Conservation (phyloP, 2,888 invertebrate species). For the Trimorus sp. region DNA sequence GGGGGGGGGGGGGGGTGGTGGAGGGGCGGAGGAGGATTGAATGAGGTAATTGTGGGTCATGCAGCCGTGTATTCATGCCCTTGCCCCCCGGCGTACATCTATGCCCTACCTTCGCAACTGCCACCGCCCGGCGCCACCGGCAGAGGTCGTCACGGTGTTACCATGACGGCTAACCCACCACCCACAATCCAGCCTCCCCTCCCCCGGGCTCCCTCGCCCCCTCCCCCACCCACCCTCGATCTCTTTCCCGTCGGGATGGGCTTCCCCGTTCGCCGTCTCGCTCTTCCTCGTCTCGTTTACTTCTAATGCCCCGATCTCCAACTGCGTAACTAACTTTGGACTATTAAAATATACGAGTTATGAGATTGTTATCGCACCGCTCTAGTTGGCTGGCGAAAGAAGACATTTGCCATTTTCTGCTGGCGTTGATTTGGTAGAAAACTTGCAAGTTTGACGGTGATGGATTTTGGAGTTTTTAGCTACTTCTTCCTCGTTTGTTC, state of each 20-base stretch:
- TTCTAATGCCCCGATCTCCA: constrained; percentile 37
- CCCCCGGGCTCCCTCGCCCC: constrained; percentile 8
- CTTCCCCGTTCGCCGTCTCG: constrained; percentile 23
- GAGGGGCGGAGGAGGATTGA: constrained; percentile 81
- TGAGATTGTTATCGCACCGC: constrained; percentile 28
- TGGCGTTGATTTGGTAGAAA: too few species aligned
- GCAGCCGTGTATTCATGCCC: constrained; percentile 81
- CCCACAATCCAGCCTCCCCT: constrained; percentile 56
- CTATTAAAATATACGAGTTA: constrained; percentile 23
- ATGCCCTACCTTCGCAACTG: constrained; percentile 69
- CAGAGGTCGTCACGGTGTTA: constrained; percentile 70
- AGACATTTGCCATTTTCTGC: neutral
- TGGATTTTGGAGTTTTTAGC: too few species aligned
- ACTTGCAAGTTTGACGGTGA: too few species aligned
- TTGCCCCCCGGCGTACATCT: constrained; percentile 68
- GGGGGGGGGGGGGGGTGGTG: too few species aligned
- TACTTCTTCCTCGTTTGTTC: too few species aligned
- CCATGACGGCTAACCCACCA: constrained; percentile 74
- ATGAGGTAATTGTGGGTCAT: constrained; percentile 81
- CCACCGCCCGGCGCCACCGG: constrained; percentile 63
- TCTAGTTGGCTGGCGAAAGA: neutral
- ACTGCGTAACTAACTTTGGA: constrained; percentile 32
- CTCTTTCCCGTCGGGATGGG: constrained; percentile 10
- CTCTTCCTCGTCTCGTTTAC: constrained; percentile 29
- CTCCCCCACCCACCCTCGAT: neutral